phyloP scores from a whole-genome alignment of 2,888 invertebrate species.

The Gnatocerus cornutus region DNA sequence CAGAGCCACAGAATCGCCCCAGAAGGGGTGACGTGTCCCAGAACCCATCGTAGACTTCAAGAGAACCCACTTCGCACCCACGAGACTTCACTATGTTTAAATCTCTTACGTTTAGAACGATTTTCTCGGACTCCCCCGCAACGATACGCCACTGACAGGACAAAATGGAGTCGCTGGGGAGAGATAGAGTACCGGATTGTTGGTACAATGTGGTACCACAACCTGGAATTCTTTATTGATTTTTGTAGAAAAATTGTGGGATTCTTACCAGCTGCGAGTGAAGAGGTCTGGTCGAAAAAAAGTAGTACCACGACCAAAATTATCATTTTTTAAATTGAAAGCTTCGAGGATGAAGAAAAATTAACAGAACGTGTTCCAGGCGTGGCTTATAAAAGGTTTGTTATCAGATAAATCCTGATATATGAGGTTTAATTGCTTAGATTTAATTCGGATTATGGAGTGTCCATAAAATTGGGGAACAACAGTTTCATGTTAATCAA shows the following conservation, averaged over 20 bases:
- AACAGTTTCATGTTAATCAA: no score
- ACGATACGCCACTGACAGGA: slow-evolving; percentile 96
- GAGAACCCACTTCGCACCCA: slow-evolving; percentile 87
- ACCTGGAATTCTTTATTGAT: neutral
- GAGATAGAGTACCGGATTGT: neutral
- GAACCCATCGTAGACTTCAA: slow-evolving; percentile 95
- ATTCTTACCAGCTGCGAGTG: neutral
- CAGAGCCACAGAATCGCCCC: slow-evolving; percentile 90
- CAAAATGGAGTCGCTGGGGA: neutral
- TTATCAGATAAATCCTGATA: no score
- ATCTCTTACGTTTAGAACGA: slow-evolving; percentile 91
- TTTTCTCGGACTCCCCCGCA: slow-evolving; percentile 95
- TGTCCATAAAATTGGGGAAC: no score
- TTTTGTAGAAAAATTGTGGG: neutral
- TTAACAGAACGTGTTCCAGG: no score
- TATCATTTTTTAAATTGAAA: no score
- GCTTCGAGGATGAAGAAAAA: no score
- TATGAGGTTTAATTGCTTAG: no score
- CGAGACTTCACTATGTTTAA: slow-evolving; percentile 90
- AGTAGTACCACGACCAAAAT: no score
- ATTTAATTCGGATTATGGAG: no score
- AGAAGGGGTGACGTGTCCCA: slow-evolving; percentile 92
- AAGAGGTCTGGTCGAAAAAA: no score
- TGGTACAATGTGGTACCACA: slow-evolving; percentile 1
- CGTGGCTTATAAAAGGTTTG: no score